Base-by-base conservation (phyloP, 2,797 vertebrate genomes). In the Trachurus trachurus region DNA sequence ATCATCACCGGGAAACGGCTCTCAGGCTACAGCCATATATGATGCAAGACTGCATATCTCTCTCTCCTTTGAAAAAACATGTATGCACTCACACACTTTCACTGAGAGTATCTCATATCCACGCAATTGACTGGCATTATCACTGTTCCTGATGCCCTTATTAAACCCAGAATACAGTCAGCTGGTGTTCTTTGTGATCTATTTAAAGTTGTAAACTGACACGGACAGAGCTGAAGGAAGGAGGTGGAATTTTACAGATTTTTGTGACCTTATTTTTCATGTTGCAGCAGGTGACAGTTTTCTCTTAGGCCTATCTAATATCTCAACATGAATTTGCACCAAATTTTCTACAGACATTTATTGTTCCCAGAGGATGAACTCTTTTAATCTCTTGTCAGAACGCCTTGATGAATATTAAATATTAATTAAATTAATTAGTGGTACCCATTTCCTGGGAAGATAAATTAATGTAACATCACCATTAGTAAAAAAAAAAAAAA, bases 41-140 rank as follows among this genome's bases (percentile, higher is more conserved):
- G 85, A 88, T 73, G 83, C 78, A 88, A 89, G 40, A 83, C 56
- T 37, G 44, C 52, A 77, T 69, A 80, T 69, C 26, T 26, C 26
- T n/a, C 42, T 68, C 1, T 2, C 34, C 57, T 52, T 56, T 42
- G 17, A 59, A 74, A 66, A 13, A 0, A 1, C 9, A 37, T 11
- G 42, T 9, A 40, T 71, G 15, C 47, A 19, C 39, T 60, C 53
- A 67, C 16, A 49, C 47, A 47, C 37, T 71, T 68, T 57, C 62
- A 70, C 60, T 72, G 37, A 57, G 59, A 74, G 56, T 29, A 17
- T 66, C 39, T 34, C 19, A 70, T 59, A 68, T 53, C 21, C 49
- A 21, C 6, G 12, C 5, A 39, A 21, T 44, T 56, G 56, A 70
- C n/a, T 56, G 50, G 21, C 12, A 56, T n/a, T 60, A 39, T 67